Evolutionary conservation across 2,888 invertebrate species (phyloP), one percentile per base, ranked within the genome.

Genomic region (Stratiomys singularior): DNA sequence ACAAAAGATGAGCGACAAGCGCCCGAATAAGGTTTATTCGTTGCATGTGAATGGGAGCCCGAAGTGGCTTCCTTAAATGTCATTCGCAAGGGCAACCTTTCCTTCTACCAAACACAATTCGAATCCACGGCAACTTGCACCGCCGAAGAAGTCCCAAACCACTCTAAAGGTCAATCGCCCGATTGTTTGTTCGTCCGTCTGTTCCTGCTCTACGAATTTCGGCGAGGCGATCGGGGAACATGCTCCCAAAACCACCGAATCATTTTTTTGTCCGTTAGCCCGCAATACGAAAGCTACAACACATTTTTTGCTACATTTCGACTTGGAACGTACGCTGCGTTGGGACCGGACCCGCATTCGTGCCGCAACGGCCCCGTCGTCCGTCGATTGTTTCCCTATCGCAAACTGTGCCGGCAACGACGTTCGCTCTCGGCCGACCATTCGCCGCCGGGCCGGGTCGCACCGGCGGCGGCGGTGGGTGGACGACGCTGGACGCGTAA

Each of bases 401-500:
- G n/a, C n/a, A 15, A 15, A 11, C n/a, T 25, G 63, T 1, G 63
- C 66, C 30, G 27, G 66, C 66, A 18, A 15, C 30, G 18, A 37
- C 1, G 1, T 11, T 23, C 2, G 66, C 21, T 30, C 66, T 18
- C 66, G 18, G 37, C 18, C 13, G 1, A 9, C 15, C 66, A 1
- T 5, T 37, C 28, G 2, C 28, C n/a, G 27, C 21, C 66, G 18
- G 30, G 11, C 30, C 2, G 5, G 28, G 5, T 11, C 66, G 27
- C 37, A 37, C 5, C 15, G 63, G 58, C 23, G 9, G 58, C 23
- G 9, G 58, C 37, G 66, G 66, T 66, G 37, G 66, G 66, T n/a
- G 71, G 71, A 52, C 52, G 71, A 15, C 27, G 71, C 18, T 56
- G 71, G 52, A 56, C 52, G 71, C 52, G 71, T 72, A 72, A 72